Evolutionary conservation across 2,113 vertebrate genomes (phyloP).

Genomic region (Anolis sagrei): DNA sequence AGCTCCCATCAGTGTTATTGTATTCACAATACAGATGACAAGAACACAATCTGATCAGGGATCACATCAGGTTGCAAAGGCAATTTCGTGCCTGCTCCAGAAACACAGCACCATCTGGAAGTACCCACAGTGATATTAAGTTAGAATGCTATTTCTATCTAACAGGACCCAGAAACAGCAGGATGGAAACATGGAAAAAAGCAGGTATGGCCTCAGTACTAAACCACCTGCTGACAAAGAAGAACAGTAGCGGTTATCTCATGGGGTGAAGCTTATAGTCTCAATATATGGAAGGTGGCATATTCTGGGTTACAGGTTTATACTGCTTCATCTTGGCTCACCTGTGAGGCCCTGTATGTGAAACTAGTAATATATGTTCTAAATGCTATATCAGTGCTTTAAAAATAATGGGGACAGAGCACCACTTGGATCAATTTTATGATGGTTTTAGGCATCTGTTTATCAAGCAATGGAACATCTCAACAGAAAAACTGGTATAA

Average conservation of each 20-base stretch:
- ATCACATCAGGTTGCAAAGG: background rate
- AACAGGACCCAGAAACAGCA: background rate
- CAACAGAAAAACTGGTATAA: background rate
- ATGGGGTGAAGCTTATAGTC: accelerated
- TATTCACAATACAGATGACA: background rate
- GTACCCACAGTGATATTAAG: background rate
- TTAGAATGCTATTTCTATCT: background rate
- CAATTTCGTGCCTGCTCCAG: background rate
- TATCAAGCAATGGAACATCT: conserved; percentile 3
- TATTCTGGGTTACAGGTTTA: background rate
- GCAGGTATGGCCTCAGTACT: accelerated
- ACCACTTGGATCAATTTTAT: background rate
- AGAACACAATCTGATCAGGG: background rate
- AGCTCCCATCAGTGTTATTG: background rate
- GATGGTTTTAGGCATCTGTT: background rate
- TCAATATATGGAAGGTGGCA: background rate
- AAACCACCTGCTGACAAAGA: background rate
- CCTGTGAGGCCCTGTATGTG: background rate
- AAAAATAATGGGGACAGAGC: background rate
- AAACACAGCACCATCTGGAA: background rate
- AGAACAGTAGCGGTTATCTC: background rate
- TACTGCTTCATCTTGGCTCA: background rate
- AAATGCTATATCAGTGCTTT: background rate
- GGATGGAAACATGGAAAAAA: background rate
- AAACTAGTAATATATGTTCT: conserved; percentile 2